Evolutionary conservation across 2,113 vertebrate genomes (phyloP).

Genomic region (Macrotis lagotis): DNA sequence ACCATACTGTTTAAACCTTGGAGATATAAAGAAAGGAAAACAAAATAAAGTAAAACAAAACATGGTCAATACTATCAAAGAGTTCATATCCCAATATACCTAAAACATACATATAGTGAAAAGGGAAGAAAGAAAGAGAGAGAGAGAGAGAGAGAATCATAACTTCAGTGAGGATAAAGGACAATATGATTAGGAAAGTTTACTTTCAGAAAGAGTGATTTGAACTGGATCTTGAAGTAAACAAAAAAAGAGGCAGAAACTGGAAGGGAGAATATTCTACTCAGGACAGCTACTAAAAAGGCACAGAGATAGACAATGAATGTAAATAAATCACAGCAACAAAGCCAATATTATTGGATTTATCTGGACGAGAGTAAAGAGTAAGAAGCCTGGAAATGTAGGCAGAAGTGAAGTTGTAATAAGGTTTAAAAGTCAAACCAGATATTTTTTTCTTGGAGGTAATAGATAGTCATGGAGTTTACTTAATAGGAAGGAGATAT

Average conservation of each 20-base stretch:
- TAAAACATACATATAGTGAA: neutral
- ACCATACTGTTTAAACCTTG: neutral
- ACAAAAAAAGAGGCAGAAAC: neutral
- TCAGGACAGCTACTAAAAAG: neutral
- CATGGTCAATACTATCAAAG: neutral
- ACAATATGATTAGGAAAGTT: neutral
- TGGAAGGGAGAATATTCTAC: neutral
- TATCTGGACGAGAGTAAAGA: neutral
- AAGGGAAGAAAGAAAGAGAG: no score
- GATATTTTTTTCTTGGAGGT: neutral
- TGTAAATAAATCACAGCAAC: neutral
- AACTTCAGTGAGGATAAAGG: neutral
- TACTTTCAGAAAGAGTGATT: neutral
- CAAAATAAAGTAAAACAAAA: neutral
- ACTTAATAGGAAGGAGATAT: neutral
- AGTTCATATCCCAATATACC: neutral
- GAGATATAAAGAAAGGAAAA: neutral
- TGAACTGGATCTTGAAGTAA: neutral
- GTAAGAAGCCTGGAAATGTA: neutral
- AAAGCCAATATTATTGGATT: neutral
- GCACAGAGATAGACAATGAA: neutral
- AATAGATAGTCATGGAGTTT: neutral
- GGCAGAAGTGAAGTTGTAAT: neutral
- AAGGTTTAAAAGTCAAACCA: neutral
- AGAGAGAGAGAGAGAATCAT: accelerated